A percentile compares a stretch with the other conserved stretches of the same genome.
These are phyloP conservation scores for Pediacus dermestoides DNA, from an alignment of 2,888 invertebrate genomes.

Conservation along the genomic window DNA sequence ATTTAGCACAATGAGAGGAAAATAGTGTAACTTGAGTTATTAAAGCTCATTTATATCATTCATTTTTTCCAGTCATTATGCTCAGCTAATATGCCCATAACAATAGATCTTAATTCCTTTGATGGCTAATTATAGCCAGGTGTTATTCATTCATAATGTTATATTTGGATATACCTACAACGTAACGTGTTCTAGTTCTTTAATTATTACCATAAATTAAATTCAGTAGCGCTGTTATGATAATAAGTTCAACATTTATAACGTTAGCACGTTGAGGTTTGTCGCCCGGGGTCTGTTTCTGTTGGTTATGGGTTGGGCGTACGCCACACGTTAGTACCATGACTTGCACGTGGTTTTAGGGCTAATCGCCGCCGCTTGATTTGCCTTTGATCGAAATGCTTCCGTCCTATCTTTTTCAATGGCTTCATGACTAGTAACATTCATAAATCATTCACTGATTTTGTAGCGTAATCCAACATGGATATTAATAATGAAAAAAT, in stretches of 20 bases:
- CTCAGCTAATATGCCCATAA: constrained; percentile 6
- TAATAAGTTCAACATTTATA: constrained; percentile 31
- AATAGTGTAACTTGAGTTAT: background rate
- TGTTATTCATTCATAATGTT: constrained; percentile 4
- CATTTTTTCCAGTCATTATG: background rate
- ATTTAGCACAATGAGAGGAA: no score
- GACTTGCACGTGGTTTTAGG: constrained; percentile 40
- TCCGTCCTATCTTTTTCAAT: constrained; percentile 10
- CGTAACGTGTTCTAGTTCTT: constrained; percentile 20
- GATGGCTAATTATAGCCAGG: constrained; percentile 10
- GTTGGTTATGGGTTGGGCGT: no score
- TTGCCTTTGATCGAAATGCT: constrained; percentile 6
- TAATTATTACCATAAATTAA: constrained; percentile 33
- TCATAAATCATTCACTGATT: constrained; percentile 8
- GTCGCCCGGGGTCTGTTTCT: constrained; percentile 34
- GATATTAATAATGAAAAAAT: no score
- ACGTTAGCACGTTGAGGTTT: constrained; percentile 27
- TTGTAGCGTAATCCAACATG: no score
- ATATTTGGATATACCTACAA: constrained; percentile 15
- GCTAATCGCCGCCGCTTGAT: constrained; percentile 33
- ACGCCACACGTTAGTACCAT: constrained; percentile 27
- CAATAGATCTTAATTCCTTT: constrained; percentile 16
- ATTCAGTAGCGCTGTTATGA: constrained; percentile 32
- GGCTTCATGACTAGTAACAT: constrained; percentile 1
- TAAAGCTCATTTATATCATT: background rate